Base-by-base conservation (phyloP, 2,113 vertebrate species). In the Eurystomus gularis region DNA sequence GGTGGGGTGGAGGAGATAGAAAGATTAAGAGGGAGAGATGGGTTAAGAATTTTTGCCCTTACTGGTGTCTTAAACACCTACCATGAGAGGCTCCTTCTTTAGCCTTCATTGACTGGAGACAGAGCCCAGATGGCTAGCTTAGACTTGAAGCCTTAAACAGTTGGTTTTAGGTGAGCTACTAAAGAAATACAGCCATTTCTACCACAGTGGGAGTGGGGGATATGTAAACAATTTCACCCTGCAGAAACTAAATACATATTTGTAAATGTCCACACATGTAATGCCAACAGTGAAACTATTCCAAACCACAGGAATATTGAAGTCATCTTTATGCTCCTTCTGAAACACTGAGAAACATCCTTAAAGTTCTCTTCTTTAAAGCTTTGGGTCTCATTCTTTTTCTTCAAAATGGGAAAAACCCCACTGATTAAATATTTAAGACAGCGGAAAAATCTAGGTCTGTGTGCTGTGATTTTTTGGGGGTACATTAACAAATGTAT, bases 371-470 rank as follows among this genome's bases (percentile, higher is more conserved):
- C n/a, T 25, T 90, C 71, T 92, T 94, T 68, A 91, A 94, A 95
- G 72, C 33, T 84, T 58, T 81, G 19, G 6, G 7, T 29, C 65
- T 79, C 82, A 51, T 58, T 29, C 6, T 3, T 76, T 71, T 86
- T 82, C n/a, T 84, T 71, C n/a, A 72, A 69, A 96, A 80, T 91
- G 15, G 44, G 90, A 96, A 90, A 24, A 84, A 90, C 81, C 81
- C 16, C 39, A 64, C 10, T 77, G 51, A 68, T 42, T 94, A 94
- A 83, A 70, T 68, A 71, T 46, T 88, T 88, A 75, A 87, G 14
- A 60, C 9, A 64, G 25, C 4, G 71, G 17, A 77, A 96, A 91
- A 71, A n/a, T 51, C 9, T 40, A 42, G 48, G 18, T 44, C 42
- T 83, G 5, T 39, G 37, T 40, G 33, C 8, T 57, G 9, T 0